A percentile compares a stretch with the other conserved stretches of the same genome.
Conservation (phyloP, 2,888 invertebrate species). For the Mesorhabditis spiculigera region DNA sequence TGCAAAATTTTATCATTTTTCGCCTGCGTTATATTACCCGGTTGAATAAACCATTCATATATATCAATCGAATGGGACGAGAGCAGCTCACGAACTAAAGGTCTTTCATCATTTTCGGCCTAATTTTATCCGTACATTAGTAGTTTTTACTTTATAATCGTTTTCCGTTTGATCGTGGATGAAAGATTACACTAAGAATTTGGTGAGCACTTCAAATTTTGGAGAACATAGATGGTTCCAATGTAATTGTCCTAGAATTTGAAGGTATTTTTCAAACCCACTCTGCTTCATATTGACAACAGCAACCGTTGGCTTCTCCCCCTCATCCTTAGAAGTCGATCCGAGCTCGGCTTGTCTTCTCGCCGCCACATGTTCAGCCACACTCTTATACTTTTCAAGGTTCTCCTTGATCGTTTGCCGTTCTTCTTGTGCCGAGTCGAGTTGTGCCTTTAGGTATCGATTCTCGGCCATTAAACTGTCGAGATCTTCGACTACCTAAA, state of each 20-base stretch:
- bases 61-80: constrained; percentile 39
- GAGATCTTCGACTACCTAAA: constrained; percentile 39
- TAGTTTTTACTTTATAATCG: not conserved
- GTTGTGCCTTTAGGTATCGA: constrained; percentile 67
- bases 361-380: constrained; percentile 25
- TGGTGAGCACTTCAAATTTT: not conserved
- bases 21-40: too few relatives aligned
- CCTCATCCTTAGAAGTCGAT: constrained; percentile 13
- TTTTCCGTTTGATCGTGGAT: not conserved
- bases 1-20: too few relatives aligned
- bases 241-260: not conserved
- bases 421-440: constrained; percentile 67
- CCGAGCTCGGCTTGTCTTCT: constrained; percentile 6
- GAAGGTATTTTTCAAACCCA: constrained; percentile 11
- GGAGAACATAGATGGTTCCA: not conserved
- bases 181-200: not conserved
- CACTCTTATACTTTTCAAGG: constrained; percentile 34
- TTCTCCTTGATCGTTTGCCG: constrained; percentile 38
- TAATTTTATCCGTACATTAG: too few relatives aligned
- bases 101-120: too few relatives aligned
- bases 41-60: too few relatives aligned
- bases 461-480: constrained; percentile 44
- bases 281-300: constrained; percentile 46
- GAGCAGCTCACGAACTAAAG: constrained; percentile 37
- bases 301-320: constrained; percentile 35